Conservation (phyloP, 2,797 vertebrate species). For the Apogon talboti region DNA sequence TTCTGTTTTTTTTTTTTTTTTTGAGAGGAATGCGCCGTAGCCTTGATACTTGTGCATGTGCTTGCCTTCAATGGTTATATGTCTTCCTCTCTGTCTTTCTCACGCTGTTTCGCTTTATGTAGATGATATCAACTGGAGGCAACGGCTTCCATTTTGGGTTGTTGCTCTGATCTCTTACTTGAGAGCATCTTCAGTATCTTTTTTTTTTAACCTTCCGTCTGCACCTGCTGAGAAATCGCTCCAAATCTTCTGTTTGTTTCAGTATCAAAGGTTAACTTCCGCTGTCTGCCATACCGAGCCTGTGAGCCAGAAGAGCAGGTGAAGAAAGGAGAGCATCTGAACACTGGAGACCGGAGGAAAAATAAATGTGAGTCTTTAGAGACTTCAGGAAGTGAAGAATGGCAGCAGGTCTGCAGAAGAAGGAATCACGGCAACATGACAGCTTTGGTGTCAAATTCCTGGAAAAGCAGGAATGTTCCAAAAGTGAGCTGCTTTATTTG, state of each 20-base stretch:
- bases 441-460: conserved; percentile 1
- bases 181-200: conserved; percentile 14
- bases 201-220: background rate
- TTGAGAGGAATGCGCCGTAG: conserved; percentile 25
- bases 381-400: conserved; percentile 12
- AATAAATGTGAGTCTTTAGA: conserved; percentile 34
- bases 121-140: conserved; percentile 52
- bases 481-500: conserved; percentile 73
- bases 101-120: conserved; percentile 20
- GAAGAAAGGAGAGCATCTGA: background rate
- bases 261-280: conserved; percentile 70
- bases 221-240: conserved; percentile 14
- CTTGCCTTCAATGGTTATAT: conserved; percentile 29
- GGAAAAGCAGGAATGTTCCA: background rate
- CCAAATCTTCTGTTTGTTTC: conserved; percentile 28
- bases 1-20: conserved; percentile 42
- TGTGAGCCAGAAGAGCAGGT: conserved; percentile 34
- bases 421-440: conserved; percentile 14
- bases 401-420: conserved; percentile 41
- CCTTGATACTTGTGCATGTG: conserved; percentile 31
- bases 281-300: conserved; percentile 66
- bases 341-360: conserved; percentile 3
- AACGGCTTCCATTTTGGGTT: conserved; percentile 51
- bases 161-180: conserved; percentile 37
- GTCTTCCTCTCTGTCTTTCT: background rate